A percentile compares a stretch with the other conserved stretches of the same genome.
Evolutionary conservation across 2,888 invertebrate genomes (phyloP).

Genomic region (Mesorhabditis spiculigera): DNA sequence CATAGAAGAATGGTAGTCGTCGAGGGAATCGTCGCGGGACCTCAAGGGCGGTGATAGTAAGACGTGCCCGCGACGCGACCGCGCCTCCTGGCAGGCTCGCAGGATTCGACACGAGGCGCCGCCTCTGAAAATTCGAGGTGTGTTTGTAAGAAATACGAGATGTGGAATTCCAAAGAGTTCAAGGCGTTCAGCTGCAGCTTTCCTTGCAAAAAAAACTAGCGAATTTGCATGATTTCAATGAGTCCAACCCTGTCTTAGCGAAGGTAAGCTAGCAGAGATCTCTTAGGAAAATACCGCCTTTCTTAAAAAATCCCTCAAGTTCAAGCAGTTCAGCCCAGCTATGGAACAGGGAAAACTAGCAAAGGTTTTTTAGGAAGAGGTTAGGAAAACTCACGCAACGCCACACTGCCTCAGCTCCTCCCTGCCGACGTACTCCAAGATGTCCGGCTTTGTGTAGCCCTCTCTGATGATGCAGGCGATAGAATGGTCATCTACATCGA

Average conservation of each 20-base stretch:
- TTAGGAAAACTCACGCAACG: slow-evolving; percentile 67
- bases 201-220: too few species aligned
- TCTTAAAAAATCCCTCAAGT: too few species aligned
- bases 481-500: slow-evolving; percentile 71
- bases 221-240: too few species aligned
- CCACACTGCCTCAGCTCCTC: slow-evolving; percentile 78
- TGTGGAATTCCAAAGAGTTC: too few species aligned
- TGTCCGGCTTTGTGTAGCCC: slow-evolving; percentile 76
- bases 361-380: too few species aligned
- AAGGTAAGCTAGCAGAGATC: too few species aligned
- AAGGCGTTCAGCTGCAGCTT: too few species aligned
- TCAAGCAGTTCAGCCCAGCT: too few species aligned
- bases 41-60: slow-evolving; percentile 30
- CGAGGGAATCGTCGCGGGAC: slow-evolving; percentile 37
- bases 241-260: too few species aligned
- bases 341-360: too few species aligned
- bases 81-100: slow-evolving; percentile 40
- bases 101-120: slow-evolving; percentile 55
- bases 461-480: slow-evolving; percentile 70
- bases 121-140: slow-evolving; percentile 36
- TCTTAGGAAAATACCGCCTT: too few species aligned
- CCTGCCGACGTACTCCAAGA: slow-evolving; percentile 75
- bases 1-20: slow-evolving; percentile 39
- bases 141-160: too few species aligned
- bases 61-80: slow-evolving; percentile 25